Evolutionary conservation across 2,113 vertebrate species (phyloP).

Genomic region (Lampris megalopsis): DNA sequence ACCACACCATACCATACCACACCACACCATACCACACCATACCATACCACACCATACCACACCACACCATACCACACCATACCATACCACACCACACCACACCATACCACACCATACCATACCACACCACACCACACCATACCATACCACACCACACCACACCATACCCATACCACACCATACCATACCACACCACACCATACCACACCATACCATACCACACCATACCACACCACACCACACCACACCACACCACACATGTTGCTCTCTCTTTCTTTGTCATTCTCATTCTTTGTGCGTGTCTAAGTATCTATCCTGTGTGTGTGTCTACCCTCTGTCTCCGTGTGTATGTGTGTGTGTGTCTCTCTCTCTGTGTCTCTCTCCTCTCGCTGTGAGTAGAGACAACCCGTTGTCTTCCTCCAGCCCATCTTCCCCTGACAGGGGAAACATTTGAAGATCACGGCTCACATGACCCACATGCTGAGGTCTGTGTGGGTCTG

Average conservation of each 20-base stretch:
- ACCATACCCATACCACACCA: not conserved
- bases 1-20: not conserved
- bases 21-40: not conserved
- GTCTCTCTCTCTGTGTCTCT: too few relatives aligned
- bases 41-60: not conserved
- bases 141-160: not conserved
- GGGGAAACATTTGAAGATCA: not conserved
- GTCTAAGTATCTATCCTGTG: too few relatives aligned
- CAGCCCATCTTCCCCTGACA: not conserved
- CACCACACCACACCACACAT: not conserved
- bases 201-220: not conserved
- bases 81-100: not conserved
- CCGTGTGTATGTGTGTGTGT: too few relatives aligned
- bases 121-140: not conserved
- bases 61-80: not conserved
- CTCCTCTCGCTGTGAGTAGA: not conserved
- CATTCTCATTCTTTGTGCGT: too few relatives aligned
- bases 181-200: not conserved
- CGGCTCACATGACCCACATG: not conserved
- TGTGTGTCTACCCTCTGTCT: too few relatives aligned
- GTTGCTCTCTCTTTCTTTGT: too few relatives aligned
- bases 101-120: not conserved
- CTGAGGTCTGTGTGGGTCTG: not conserved
- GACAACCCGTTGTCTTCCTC: not conserved
- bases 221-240: not conserved